Evolutionary conservation across 2,113 vertebrate species (phyloP).

Genomic region (Stegostoma tigrinum): DNA sequence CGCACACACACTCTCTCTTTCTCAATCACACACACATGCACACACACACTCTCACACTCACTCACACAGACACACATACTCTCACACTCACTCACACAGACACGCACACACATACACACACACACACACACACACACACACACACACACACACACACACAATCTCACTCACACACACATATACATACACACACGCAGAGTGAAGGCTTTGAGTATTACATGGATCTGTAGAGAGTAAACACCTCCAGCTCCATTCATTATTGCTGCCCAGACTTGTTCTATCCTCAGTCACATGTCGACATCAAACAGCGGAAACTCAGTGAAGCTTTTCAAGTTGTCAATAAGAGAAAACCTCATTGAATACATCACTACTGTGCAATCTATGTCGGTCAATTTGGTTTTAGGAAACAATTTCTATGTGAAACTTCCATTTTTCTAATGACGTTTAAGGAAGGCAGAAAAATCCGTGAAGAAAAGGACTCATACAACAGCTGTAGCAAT

Average conservation of each 20-base stretch:
- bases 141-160: neutral
- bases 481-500: no score
- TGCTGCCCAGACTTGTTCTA: neutral
- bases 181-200: neutral
- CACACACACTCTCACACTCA: no score
- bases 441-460: neutral
- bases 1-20: no score
- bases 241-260: neutral
- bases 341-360: neutral
- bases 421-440: neutral
- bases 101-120: neutral
- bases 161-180: no score
- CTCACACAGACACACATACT: no score
- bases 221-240: neutral
- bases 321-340: neutral
- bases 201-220: neutral
- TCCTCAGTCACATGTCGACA: neutral
- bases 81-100: neutral
- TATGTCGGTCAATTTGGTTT: neutral
- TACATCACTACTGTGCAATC: neutral
- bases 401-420: neutral
- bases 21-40: no score
- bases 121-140: no score
- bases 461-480: neutral
- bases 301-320: neutral